These are phyloP conservation scores for Philantomba maxwellii DNA, from an alignment of 2,113 vertebrate genomes.

Conservation along the genomic window DNA sequence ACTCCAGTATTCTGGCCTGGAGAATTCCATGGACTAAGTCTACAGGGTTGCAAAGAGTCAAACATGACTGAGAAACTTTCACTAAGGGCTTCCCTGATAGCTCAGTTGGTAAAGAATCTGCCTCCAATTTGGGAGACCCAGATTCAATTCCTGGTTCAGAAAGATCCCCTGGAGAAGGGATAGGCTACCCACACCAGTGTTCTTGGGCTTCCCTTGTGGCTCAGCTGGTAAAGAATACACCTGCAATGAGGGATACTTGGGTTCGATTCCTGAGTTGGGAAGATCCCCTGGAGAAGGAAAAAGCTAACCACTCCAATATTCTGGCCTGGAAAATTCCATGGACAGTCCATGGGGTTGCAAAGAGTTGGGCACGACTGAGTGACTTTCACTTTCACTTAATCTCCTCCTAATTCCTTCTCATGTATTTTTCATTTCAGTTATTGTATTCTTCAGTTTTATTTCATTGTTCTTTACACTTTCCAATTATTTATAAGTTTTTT, in stretches of 20 bases:
- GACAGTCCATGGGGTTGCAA: neutral
- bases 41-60: neutral
- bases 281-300: neutral
- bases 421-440: neutral
- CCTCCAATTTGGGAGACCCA: neutral
- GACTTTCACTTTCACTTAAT: neutral
- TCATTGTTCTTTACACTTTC: neutral
- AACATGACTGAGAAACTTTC: neutral
- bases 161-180: neutral
- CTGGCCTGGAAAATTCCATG: neutral
- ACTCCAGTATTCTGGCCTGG: neutral
- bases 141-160: neutral
- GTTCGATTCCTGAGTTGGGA: neutral
- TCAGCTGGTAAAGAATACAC: neutral
- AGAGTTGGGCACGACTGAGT: fast-evolving
- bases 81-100: neutral
- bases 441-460: neutral
- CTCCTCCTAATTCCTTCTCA: neutral
- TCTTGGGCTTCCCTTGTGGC: neutral
- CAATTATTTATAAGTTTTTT: neutral
- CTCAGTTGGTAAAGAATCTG: neutral
- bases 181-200: neutral
- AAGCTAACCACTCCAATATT: neutral
- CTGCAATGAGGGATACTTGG: neutral
- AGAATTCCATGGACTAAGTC: neutral